Evolutionary conservation across 1,140 invertebrate genomes (phyloP).

Genomic region (Pantala flavescens): DNA sequence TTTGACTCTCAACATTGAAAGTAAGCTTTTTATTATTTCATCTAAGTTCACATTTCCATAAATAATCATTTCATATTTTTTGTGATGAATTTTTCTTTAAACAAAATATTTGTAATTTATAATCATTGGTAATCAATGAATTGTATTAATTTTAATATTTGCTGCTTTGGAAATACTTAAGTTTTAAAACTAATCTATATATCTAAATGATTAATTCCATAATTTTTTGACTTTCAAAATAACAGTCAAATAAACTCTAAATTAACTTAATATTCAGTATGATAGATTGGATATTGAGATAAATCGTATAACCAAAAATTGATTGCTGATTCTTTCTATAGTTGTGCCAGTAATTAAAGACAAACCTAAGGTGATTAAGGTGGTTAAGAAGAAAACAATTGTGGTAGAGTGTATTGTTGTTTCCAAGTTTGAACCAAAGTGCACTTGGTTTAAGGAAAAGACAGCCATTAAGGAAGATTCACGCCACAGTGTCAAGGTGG

Average conservation of each 20-base stretch:
- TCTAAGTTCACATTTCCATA: not conserved
- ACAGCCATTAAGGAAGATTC: conserved; percentile 63
- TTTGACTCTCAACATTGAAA: conserved; percentile 94
- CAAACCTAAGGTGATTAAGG: conserved; percentile 78
- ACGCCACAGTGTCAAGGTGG: conserved; percentile 61
- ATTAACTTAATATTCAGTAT: conserved; percentile 18
- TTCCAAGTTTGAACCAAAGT: conserved; percentile 77
- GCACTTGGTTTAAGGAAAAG: conserved; percentile 80
- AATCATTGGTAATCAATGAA: not conserved
- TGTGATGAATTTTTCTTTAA: not conserved
- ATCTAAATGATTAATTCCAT: too few relatives aligned
- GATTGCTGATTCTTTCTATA: conserved; percentile 35
- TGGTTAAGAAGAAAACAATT: conserved; percentile 79
- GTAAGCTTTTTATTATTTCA: conserved; percentile 53
- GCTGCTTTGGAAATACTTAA: too few relatives aligned
- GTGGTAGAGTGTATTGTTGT: conserved; percentile 82
- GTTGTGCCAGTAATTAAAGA: conserved; percentile 90
- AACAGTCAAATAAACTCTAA: not conserved
- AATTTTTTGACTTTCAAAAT: not conserved
- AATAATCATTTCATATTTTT: not conserved
- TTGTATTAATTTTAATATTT: conserved; percentile 12
- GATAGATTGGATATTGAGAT: conserved; percentile 17
- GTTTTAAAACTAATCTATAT: too few relatives aligned
- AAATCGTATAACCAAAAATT: conserved; percentile 7
- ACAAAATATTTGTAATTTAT: conserved; percentile 14